Evolutionary conservation across 1,140 invertebrate species (phyloP).

Genomic region (Amphibalanus amphitrite): DNA sequence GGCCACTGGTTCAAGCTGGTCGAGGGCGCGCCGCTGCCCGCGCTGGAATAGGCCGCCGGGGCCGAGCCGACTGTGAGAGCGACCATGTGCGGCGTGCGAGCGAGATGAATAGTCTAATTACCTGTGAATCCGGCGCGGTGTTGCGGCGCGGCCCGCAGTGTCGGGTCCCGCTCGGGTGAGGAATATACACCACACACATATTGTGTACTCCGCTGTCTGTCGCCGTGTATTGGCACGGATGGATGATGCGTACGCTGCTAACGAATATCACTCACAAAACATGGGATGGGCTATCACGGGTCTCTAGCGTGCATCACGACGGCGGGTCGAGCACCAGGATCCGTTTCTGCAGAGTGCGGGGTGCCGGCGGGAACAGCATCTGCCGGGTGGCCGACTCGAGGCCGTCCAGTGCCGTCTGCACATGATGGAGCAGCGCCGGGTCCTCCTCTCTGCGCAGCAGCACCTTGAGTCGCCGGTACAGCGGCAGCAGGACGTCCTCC

Average conservation of each 20-base stretch:
- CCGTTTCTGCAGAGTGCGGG: conserved; percentile 36
- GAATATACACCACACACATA: too few species aligned
- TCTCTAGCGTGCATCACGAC: not conserved
- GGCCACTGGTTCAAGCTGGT: conserved; percentile 91
- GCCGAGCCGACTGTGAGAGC: not conserved
- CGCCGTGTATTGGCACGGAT: too few species aligned
- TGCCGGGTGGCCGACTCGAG: not conserved
- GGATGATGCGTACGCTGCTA: too few species aligned
- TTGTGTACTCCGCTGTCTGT: too few species aligned
- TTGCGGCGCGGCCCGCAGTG: too few species aligned
- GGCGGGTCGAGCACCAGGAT: not conserved
- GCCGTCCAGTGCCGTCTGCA: not conserved
- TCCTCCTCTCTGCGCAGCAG: not conserved
- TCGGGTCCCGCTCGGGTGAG: too few species aligned
- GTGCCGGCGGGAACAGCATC: not conserved
- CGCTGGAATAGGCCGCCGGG: conserved; percentile 5
- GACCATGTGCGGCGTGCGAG: too few species aligned
- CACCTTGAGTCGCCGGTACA: not conserved
- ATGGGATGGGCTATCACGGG: too few species aligned
- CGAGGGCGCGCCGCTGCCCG: conserved; percentile 31
- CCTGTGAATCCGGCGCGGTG: too few species aligned
- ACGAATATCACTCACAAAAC: too few species aligned
- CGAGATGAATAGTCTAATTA: too few species aligned
- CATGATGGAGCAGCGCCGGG: not conserved
- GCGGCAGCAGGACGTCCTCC: not conserved